Evolutionary conservation across 1,140 invertebrate genomes (phyloP).

Genomic region (Aphelinus atriplicis): DNA sequence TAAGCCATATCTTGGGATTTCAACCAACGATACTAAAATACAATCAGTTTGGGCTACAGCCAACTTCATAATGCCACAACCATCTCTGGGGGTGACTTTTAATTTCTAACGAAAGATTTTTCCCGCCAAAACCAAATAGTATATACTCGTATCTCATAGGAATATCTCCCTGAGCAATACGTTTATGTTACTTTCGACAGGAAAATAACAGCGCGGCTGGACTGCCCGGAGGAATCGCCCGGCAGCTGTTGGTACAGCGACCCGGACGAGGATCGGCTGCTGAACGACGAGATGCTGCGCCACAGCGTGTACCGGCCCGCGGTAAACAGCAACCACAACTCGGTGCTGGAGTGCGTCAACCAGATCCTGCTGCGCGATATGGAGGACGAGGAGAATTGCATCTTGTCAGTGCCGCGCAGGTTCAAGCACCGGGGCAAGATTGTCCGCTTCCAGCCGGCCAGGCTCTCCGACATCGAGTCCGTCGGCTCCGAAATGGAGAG

Average conservation of each 20-base stretch:
- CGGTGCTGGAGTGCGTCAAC: slow-evolving; percentile 80
- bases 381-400: slow-evolving; percentile 62
- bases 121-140: neutral
- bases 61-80: no score
- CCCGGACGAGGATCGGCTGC: slow-evolving; percentile 72
- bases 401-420: slow-evolving; percentile 54
- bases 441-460: slow-evolving; percentile 61
- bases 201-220: slow-evolving; percentile 39
- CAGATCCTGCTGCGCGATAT: slow-evolving; percentile 75
- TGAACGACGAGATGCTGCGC: slow-evolving; percentile 65
- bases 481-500: slow-evolving; percentile 64
- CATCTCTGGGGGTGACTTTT: no score
- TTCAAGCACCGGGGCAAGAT: slow-evolving; percentile 63
- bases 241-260: slow-evolving; percentile 80
- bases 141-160: neutral
- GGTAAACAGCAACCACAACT: slow-evolving; percentile 75
- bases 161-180: neutral
- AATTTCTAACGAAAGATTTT: slow-evolving; percentile 25
- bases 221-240: slow-evolving; percentile 67
- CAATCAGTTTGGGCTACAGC: no score
- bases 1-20: no score
- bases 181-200: neutral
- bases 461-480: slow-evolving; percentile 63
- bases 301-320: slow-evolving; percentile 58
- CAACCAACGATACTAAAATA: no score